A percentile compares a stretch with the other conserved stretches of the same genome.
phyloP scores from a whole-genome alignment of 2,888 invertebrate species.

The Phalera bucephala region DNA sequence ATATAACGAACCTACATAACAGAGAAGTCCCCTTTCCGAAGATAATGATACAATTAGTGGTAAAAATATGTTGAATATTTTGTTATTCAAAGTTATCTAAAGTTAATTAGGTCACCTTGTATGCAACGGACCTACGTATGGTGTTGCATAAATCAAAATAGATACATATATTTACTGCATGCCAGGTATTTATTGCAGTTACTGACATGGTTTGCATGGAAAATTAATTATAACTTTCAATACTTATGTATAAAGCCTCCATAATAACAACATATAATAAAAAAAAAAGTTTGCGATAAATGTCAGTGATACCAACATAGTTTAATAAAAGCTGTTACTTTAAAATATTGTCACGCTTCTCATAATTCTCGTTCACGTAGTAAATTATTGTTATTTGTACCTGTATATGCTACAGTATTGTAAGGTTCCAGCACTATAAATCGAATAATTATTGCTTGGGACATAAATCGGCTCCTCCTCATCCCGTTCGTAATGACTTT shows the following conservation, averaged over 20 bases:
- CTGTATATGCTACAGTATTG: constrained; percentile 84
- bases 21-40: no score
- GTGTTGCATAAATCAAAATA: no score
- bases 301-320: no score
- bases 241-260: not conserved
- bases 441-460: constrained; percentile 71
- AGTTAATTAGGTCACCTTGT: not conserved
- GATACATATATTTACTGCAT: not conserved
- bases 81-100: not conserved
- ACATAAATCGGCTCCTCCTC: constrained; percentile 63
- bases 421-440: constrained; percentile 82
- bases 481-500: constrained; percentile 60
- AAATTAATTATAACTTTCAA: not conserved
- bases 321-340: constrained; percentile 1
- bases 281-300: no score
- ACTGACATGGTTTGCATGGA: no score
- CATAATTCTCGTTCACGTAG: no score
- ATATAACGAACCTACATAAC: not conserved
- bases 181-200: no score
- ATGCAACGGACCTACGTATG: no score
- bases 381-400: constrained; percentile 38
- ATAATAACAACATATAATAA: no score
- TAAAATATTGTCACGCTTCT: not conserved
- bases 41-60: not conserved
- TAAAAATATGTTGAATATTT: not conserved